Evolutionary conservation across 2,113 vertebrate species (phyloP).

Genomic region (Centropristis striata): DNA sequence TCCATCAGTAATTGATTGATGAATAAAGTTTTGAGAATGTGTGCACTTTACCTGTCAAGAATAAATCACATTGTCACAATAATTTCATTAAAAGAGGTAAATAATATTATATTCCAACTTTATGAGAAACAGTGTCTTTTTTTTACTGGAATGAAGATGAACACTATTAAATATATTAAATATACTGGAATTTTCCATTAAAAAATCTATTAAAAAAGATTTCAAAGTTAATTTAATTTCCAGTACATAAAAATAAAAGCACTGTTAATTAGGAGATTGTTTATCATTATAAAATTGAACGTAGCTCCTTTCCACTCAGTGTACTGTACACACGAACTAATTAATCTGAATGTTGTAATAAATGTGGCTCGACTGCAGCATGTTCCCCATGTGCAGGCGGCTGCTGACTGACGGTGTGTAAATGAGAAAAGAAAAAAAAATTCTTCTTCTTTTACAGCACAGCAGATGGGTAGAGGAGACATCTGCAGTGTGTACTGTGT

Average conservation of each 20-base stretch:
- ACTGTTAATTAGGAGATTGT: neutral
- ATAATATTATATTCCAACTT: too few relatives aligned
- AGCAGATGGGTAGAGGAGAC: slow-evolving; percentile 62
- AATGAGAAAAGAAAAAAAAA: neutral
- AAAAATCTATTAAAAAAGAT: neutral
- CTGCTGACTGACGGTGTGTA: neutral
- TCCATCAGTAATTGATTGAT: too few relatives aligned
- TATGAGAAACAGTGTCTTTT: too few relatives aligned
- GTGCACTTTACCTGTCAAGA: too few relatives aligned
- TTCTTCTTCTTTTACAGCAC: slow-evolving; percentile 12
- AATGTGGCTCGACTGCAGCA: neutral
- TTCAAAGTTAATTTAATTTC: neutral
- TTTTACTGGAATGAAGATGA: too few relatives aligned
- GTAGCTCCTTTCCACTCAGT: too few relatives aligned
- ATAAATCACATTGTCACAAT: too few relatives aligned
- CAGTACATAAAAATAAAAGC: neutral
- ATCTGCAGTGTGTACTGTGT: slow-evolving; percentile 59
- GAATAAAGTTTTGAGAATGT: too few relatives aligned
- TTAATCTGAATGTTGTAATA: neutral
- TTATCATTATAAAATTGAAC: neutral
- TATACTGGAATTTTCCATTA: too few relatives aligned
- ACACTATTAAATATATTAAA: too few relatives aligned
- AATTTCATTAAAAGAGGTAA: too few relatives aligned
- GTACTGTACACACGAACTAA: too few relatives aligned
- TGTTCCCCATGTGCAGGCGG: neutral